A percentile compares a stretch with the other conserved stretches of the same genome.
Conservation (phyloP, 2,888 invertebrate genomes). For the Megalurothrips usitatus region DNA sequence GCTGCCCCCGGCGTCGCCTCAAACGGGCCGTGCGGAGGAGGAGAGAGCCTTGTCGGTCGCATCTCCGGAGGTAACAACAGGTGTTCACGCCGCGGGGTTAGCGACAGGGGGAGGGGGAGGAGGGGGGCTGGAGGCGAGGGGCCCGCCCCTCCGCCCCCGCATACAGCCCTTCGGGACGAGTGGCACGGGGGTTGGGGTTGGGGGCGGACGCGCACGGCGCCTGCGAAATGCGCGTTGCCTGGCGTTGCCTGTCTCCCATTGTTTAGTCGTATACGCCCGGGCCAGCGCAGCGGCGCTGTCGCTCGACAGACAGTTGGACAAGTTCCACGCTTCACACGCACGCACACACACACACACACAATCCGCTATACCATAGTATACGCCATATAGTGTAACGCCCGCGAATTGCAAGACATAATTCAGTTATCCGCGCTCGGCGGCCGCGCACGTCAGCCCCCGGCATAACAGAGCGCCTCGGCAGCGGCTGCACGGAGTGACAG, state of each 20-base stretch:
- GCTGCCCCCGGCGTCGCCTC: background rate
- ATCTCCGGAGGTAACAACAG: conserved; percentile 5
- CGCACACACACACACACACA: background rate
- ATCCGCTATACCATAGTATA: background rate
- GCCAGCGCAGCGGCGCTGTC: background rate
- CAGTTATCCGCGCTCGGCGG: background rate
- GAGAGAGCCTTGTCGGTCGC: background rate
- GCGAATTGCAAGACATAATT: conserved; percentile 9
- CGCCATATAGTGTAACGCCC: background rate
- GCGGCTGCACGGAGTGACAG: too few species aligned
- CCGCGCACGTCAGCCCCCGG: background rate
- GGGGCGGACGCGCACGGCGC: background rate
- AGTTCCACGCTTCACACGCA: background rate
- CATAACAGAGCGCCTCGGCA: too few species aligned
- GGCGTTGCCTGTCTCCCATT: background rate
- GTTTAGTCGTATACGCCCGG: conserved; percentile 7
- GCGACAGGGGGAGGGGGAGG: background rate
- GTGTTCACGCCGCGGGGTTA: conserved; percentile 13
- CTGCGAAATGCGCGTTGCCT: background rate
- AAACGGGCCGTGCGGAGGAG: background rate
- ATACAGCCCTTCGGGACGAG: conserved; percentile 10
- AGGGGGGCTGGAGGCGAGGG: background rate
- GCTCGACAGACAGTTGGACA: conserved; percentile 13
- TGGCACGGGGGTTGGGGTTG: background rate
- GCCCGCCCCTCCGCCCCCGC: conserved; percentile 24